Evolutionary conservation across 2,113 vertebrate species (phyloP).

Genomic region (Puntigrus tetrazona): DNA sequence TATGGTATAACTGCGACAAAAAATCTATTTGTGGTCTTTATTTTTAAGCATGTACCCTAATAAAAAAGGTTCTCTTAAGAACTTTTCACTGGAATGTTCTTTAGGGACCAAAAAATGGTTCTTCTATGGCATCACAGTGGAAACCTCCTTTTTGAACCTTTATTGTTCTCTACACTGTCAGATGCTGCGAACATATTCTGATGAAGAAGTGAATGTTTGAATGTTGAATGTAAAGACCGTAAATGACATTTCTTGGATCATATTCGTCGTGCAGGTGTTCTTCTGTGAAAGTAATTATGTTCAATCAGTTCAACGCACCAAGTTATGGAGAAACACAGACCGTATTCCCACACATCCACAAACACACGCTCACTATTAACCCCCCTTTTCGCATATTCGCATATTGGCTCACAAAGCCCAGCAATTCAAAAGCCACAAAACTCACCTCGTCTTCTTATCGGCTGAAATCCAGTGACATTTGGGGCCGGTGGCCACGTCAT

Average conservation of each 20-base stretch:
- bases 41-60: too few species aligned
- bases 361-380: neutral
- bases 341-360: neutral
- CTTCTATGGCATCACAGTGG: too few species aligned
- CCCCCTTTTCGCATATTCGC: neutral
- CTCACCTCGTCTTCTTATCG: conserved; percentile 30
- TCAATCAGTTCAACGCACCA: neutral
- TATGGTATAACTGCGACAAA: too few species aligned
- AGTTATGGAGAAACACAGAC: neutral
- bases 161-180: neutral
- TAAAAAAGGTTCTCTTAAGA: too few species aligned
- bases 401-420: neutral
- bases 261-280: neutral
- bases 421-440: conserved; percentile 13
- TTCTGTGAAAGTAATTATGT: neutral
- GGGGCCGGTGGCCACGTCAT: conserved; percentile 47
- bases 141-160: too few species aligned
- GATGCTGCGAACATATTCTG: neutral
- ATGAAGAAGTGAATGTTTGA: neutral
- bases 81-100: too few species aligned
- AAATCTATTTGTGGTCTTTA: too few species aligned
- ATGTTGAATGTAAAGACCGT: neutral
- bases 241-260: neutral
- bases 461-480: conserved; percentile 51
- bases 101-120: too few species aligned